A percentile compares a stretch with the other conserved stretches of the same genome.
Conservation (phyloP, 2,797 vertebrate species). For the Zalophus californianus region DNA sequence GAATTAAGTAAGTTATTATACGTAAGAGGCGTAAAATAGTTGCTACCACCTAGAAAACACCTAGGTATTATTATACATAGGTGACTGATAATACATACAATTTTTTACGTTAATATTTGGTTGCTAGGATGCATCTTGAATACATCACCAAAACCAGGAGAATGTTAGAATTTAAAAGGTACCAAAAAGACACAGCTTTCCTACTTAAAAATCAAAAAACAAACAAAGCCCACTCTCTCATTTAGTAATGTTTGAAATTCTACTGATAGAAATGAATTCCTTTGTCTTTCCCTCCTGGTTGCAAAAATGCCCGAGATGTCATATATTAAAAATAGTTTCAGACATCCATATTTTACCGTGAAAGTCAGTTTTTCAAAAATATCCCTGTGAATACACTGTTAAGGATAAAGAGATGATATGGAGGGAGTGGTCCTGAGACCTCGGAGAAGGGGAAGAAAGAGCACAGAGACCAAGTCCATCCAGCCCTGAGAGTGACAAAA, state of each 20-base stretch:
- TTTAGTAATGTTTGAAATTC: slow-evolving; percentile 23
- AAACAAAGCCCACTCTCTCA: background rate
- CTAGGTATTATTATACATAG: background rate
- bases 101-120: slow-evolving; percentile 3
- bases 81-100: background rate
- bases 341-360: background rate
- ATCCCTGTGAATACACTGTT: background rate
- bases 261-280: background rate
- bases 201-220: background rate
- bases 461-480: background rate
- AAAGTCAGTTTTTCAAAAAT: slow-evolving; percentile 32
- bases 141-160: background rate
- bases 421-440: background rate
- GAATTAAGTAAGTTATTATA: background rate
- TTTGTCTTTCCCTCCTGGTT: slow-evolving; percentile 20
- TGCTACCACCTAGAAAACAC: background rate
- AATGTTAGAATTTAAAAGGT: slow-evolving; percentile 35
- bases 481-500: background rate
- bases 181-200: slow-evolving; percentile 21
- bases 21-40: background rate
- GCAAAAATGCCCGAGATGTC: background rate
- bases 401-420: background rate
- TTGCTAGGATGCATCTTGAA: slow-evolving; percentile 23
- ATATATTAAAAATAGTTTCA: slow-evolving; percentile 15
- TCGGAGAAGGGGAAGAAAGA: background rate